Percentiles rank a stretch among this genome's conserved stretches.
These are phyloP conservation scores for Malthinus seriepunctatus DNA, from an alignment of 2,888 invertebrate genomes.

Conservation along the genomic window DNA sequence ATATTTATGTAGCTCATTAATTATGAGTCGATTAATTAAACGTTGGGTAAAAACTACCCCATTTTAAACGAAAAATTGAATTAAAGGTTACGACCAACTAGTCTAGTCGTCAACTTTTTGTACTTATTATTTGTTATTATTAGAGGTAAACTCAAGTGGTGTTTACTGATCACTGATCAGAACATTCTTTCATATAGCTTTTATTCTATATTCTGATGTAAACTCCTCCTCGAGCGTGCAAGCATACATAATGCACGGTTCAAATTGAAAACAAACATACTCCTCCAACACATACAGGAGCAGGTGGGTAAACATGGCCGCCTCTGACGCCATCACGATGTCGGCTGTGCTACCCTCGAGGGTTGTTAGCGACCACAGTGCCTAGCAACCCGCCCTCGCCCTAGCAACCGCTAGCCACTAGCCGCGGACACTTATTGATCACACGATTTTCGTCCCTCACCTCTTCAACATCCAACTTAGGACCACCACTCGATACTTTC, in stretches of 20 bases:
- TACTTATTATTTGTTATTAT: no score
- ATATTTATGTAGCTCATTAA: no score
- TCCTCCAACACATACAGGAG: slow-evolving; percentile 46
- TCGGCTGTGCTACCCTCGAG: slow-evolving; percentile 53
- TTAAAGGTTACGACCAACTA: no score
- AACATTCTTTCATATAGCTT: slow-evolving; percentile 21
- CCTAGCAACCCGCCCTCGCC: slow-evolving; percentile 59
- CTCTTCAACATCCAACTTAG: slow-evolving; percentile 34
- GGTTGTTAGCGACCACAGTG: slow-evolving; percentile 59
- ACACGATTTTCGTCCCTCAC: slow-evolving; percentile 42
- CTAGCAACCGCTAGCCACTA: slow-evolving; percentile 60
- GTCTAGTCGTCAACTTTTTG: no score
- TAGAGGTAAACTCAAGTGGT: no score
- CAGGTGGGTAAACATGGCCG: slow-evolving; percentile 57
- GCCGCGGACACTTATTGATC: slow-evolving; percentile 59
- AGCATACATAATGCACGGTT: slow-evolving; percentile 47
- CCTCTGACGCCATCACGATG: slow-evolving; percentile 55
- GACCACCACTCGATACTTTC: slow-evolving; percentile 44
- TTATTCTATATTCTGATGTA: slow-evolving; percentile 25
- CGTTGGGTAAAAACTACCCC: no score
- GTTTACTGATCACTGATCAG: not conserved
- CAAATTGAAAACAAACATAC: slow-evolving; percentile 54
- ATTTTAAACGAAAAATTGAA: no score
- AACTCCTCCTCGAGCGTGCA: slow-evolving; percentile 38
- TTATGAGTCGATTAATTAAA: no score